Percentiles rank a stretch among this genome's conserved stretches.
phyloP scores from a whole-genome alignment of 2,797 vertebrate species.

The Glossophaga mutica region DNA sequence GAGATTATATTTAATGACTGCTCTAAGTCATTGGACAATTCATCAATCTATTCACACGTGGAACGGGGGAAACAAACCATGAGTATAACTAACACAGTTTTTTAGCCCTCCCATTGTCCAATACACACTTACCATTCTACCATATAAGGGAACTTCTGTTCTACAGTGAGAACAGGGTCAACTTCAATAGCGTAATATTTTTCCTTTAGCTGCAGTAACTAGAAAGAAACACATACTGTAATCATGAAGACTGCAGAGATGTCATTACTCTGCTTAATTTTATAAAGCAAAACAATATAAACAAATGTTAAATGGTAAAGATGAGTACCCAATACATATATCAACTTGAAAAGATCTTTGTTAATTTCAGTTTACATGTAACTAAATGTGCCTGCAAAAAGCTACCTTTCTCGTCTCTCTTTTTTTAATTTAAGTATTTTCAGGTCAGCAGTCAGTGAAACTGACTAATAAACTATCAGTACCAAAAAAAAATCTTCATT shows the following conservation, averaged over 20 bases:
- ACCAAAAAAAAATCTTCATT: not conserved
- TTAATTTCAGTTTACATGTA: not conserved
- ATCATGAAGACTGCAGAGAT: not conserved
- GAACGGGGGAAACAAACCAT: not conserved
- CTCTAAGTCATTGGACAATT: not conserved
- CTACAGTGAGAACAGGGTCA: constrained; percentile 91
- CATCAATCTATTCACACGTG: not conserved
- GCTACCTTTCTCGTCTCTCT: not conserved
- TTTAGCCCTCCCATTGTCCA: not conserved
- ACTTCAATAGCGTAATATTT: constrained; percentile 97
- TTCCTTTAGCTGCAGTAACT: constrained; percentile 93
- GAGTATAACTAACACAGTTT: not conserved
- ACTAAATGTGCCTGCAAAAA: not conserved
- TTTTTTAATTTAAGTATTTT: not conserved
- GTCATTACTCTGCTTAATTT: not conserved
- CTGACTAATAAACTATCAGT: not conserved
- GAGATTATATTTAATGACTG: not conserved
- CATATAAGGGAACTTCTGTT: constrained; percentile 96
- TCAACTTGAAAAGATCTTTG: not conserved
- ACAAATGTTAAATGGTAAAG: not conserved
- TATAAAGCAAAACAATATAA: not conserved
- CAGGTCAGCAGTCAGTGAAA: not conserved
- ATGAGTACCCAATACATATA: not conserved
- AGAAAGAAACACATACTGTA: constrained; percentile 8
- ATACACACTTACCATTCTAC: constrained; percentile 92